phyloP scores from a whole-genome alignment of 2,797 vertebrate species.

The Chiloscyllium punctatum region DNA sequence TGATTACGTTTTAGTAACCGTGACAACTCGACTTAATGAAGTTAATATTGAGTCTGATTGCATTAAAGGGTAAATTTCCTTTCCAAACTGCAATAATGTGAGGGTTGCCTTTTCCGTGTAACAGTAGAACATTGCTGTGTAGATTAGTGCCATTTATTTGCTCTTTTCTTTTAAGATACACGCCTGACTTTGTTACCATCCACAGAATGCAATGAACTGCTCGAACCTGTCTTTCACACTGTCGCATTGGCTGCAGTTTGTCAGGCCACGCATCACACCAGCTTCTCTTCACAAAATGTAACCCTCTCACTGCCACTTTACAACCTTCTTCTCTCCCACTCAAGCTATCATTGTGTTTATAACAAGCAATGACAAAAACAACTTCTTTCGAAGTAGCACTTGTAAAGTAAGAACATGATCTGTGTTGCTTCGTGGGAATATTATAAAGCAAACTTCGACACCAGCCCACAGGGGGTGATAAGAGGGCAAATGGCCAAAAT shows the following conservation, averaged over 20 bases:
- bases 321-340: too few relatives aligned
- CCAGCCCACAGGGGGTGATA: too few relatives aligned
- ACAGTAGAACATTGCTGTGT: background rate
- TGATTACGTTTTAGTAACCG: conserved; percentile 2
- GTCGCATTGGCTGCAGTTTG: background rate
- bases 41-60: background rate
- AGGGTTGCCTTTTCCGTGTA: background rate
- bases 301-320: background rate
- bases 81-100: background rate
- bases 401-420: background rate
- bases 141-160: background rate
- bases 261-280: conserved; percentile 16
- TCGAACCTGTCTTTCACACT: background rate
- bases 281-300: background rate
- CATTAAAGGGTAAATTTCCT: background rate
- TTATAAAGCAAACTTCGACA: background rate
- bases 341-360: background rate
- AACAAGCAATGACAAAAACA: background rate
- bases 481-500: too few relatives aligned
- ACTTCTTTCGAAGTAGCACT: background rate
- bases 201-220: background rate
- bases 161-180: background rate
- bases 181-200: background rate
- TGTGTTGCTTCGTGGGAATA: background rate
- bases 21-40: background rate